Base-by-base conservation (phyloP, 2,113 vertebrate species). In the Eclectus roratus region DNA sequence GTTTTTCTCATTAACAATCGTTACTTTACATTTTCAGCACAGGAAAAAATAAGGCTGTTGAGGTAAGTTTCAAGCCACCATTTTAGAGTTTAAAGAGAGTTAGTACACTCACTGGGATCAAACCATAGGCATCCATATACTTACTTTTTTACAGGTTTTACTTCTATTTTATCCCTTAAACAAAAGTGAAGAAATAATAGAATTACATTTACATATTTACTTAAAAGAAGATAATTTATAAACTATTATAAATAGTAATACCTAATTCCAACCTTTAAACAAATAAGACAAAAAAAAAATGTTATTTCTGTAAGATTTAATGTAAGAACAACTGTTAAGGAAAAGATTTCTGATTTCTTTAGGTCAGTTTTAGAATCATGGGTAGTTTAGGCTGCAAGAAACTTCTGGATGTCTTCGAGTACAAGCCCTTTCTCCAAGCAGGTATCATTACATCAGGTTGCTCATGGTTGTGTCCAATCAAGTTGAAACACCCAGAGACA, bases 1-100 rank as follows among this genome's bases (percentile, higher is more conserved):
- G 31, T 71, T 88, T 94, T 89, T 91, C 83, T 86, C 89, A 68
- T 95, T 93, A 96, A 60, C 17, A 47, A 39, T 35, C 68, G 52
- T 80, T 63, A 65, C 27, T 69, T 95, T 63, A 52, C 41, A n/a
- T 56, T 88, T 94, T 88, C 63, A 89, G 74, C 13, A 41, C 41
- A 85, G 47, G 47, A 78, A 89, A 17, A 79, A 65, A 43, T 50
- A 79, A 80, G 73, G 56, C 53, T 91, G 33, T 41, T 44, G 18
- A n/a, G 46, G 12, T 47, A 70, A 78, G 29, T 80, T 94, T 91
- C 68, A 80, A 83, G 60, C 21, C 69, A 55, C 11, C 9, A 29
- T 49, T 86, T 89, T 31, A 53, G 69, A 74, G 20, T 74, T 85
- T 89, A 78, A 80, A 39, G 29, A 14, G 73, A 92, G 28, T 17